phyloP scores from a whole-genome alignment of 2,113 vertebrate genomes.

The Climacteris rufus region DNA sequence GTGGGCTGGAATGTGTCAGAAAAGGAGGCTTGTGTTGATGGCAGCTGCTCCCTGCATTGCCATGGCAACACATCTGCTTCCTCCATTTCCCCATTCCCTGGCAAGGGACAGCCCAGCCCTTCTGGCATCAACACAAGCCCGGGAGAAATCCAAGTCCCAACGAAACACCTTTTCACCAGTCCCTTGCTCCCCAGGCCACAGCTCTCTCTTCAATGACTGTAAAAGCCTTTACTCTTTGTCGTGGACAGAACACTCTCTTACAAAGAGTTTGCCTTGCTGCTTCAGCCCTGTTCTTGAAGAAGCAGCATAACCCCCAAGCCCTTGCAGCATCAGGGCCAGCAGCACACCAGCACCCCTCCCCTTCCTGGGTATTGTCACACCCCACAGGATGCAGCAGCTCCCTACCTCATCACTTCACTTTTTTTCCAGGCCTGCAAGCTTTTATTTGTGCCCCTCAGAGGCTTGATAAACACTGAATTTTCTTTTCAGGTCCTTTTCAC shows the following conservation, averaged over 20 bases:
- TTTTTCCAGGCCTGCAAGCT: not conserved
- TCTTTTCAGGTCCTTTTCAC: not conserved
- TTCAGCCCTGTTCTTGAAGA: not conserved
- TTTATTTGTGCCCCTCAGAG: not conserved
- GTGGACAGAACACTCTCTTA: not conserved
- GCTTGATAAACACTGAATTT: not conserved
- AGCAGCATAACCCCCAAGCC: accelerated
- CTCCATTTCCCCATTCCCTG: not conserved
- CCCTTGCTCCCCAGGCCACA: not conserved
- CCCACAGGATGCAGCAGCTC: not conserved
- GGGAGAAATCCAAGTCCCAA: not conserved
- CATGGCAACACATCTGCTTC: conserved; percentile 22
- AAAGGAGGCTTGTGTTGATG: not conserved
- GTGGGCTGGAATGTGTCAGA: accelerated
- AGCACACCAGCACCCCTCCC: not conserved
- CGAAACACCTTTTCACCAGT: not conserved
- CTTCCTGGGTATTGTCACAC: accelerated
- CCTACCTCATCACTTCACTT: not conserved
- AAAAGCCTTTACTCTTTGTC: not conserved
- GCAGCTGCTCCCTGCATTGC: not conserved
- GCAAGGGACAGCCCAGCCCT: not conserved
- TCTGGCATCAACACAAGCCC: not conserved
- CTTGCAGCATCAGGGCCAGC: not conserved
- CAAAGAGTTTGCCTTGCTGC: not conserved
- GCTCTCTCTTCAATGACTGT: not conserved